These are phyloP conservation scores for Neuroterus valhalla DNA, from an alignment of 1,140 invertebrate genomes.

Conservation along the genomic window DNA sequence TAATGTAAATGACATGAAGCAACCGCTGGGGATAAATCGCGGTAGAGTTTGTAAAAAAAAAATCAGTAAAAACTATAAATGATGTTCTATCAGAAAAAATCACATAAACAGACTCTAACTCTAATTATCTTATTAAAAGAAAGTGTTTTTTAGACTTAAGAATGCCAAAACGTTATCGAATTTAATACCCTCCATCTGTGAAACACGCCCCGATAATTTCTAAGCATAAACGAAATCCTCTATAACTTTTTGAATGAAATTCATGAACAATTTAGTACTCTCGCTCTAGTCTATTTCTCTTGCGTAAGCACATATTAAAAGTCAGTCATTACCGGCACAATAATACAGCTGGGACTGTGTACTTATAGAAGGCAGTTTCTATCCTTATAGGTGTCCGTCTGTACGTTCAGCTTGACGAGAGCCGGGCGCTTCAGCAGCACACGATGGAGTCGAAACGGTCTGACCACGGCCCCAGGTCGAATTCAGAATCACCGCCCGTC, in stretches of 20 bases:
- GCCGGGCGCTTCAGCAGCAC: constrained; percentile 31
- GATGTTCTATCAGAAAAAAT: no score
- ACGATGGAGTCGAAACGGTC: constrained; percentile 62
- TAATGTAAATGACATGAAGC: no score
- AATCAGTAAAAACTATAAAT: no score
- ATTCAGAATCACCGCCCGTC: constrained; percentile 60
- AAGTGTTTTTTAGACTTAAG: constrained; percentile 26
- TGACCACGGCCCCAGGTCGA: constrained; percentile 56
- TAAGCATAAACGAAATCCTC: constrained; percentile 9
- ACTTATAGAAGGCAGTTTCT: constrained; percentile 76
- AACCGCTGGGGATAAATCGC: no score
- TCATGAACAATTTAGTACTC: constrained; percentile 44
- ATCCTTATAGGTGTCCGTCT: constrained; percentile 73
- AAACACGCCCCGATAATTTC: background rate
- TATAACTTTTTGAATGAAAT: constrained; percentile 35
- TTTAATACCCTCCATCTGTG: background rate
- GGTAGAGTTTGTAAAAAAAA: no score
- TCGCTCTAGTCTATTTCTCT: constrained; percentile 59
- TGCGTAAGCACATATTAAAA: constrained; percentile 53
- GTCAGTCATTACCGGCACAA: constrained; percentile 64
- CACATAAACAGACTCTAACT: no score
- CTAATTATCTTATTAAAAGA: constrained; percentile 27
- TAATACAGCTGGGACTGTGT: constrained; percentile 54
- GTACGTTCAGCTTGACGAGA: constrained; percentile 52
- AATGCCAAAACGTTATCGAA: constrained; percentile 22